These are phyloP conservation scores for Tromatobia lineatoria DNA, from an alignment of 2,888 invertebrate genomes.

Conservation along the genomic window DNA sequence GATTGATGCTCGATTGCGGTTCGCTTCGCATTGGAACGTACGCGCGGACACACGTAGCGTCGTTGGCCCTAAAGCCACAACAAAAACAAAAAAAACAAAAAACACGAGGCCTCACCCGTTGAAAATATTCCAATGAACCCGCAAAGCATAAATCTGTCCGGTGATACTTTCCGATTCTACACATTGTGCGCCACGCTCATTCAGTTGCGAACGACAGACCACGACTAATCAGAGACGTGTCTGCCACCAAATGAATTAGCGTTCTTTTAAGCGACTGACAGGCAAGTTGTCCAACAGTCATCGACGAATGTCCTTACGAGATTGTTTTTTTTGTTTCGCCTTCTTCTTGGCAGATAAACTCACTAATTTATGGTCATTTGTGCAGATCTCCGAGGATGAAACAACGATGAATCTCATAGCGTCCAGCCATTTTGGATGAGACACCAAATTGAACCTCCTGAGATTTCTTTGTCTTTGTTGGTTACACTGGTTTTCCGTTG, in stretches of 20 bases:
- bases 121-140: conserved; percentile 42
- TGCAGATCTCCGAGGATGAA: conserved; percentile 20
- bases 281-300: conserved; percentile 24
- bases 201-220: conserved; percentile 23
- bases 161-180: conserved; percentile 20
- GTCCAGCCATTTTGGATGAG: conserved; percentile 29
- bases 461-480: too few relatives aligned
- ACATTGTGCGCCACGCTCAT: neutral
- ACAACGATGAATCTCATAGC: conserved; percentile 51
- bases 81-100: conserved; percentile 6
- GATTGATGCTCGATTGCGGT: conserved; percentile 33
- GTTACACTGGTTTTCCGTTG: too few relatives aligned
- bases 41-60: neutral
- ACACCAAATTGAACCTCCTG: neutral
- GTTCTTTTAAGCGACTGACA: conserved; percentile 40
- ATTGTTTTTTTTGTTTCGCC: neutral
- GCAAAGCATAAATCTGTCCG: conserved; percentile 33
- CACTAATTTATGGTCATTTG: neutral
- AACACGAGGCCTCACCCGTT: conserved; percentile 26
- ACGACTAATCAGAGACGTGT: conserved; percentile 28
- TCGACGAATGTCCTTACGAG: neutral
- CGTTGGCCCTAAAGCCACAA: conserved; percentile 6
- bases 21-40: conserved; percentile 16
- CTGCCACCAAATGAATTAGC: conserved; percentile 34
- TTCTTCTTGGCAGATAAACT: neutral